These are phyloP conservation scores for Ranitomeya variabilis DNA, from an alignment of 2,113 vertebrate species.

Conservation along the genomic window DNA sequence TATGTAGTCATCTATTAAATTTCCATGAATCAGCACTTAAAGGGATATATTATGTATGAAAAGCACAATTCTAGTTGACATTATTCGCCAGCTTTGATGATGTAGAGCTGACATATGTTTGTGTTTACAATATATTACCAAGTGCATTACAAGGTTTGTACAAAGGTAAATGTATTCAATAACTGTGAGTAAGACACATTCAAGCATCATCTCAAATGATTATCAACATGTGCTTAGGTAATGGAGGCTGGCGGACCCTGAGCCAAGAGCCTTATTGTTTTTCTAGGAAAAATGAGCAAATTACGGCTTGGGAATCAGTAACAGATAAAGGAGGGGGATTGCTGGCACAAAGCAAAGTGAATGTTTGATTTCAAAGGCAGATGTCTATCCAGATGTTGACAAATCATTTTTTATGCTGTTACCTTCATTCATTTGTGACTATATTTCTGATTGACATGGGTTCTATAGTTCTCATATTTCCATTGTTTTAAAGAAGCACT, in stretches of 20 bases:
- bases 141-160: not conserved
- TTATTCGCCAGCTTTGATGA: not conserved
- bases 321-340: not conserved
- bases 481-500: too few species aligned
- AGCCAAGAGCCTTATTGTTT: not conserved
- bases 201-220: conserved; percentile 16
- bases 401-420: not conserved
- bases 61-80: not conserved
- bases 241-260: not conserved
- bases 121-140: conserved; percentile 5
- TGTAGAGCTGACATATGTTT: conserved; percentile 7
- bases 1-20: not conserved
- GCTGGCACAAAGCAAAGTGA: not conserved
- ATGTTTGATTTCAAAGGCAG: not conserved
- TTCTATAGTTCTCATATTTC: not conserved
- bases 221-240: conserved; percentile 9
- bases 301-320: not conserved
- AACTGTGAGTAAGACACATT: not conserved
- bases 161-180: conserved; percentile 7
- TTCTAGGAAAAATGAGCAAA: not conserved
- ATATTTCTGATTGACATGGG: not conserved
- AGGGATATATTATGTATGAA: not conserved
- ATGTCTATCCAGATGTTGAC: not conserved
- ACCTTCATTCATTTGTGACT: not conserved
- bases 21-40: not conserved